Conservation (phyloP, 2,797 vertebrate species). For the Lithobates pipiens region DNA sequence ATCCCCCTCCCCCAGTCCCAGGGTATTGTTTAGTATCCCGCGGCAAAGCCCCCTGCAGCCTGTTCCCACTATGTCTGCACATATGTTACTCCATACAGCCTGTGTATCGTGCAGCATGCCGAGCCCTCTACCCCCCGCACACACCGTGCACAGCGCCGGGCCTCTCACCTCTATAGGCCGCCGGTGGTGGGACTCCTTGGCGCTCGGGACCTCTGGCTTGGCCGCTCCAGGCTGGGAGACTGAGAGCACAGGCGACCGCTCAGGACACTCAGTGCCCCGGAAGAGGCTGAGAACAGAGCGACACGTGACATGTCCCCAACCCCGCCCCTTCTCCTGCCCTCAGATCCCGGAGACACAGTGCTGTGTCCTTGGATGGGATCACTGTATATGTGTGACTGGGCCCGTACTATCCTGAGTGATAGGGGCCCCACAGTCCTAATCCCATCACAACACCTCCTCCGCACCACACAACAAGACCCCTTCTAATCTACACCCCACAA, state of each 20-base stretch:
- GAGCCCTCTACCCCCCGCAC: not conserved
- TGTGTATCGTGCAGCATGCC: too few species aligned
- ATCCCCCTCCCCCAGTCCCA: not conserved
- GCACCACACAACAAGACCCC: too few species aligned
- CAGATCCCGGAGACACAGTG: not conserved
- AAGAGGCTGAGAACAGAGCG: constrained; percentile 17
- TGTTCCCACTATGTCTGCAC: not conserved
- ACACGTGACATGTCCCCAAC: not conserved
- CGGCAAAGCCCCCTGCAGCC: not conserved
- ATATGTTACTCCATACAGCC: not conserved
- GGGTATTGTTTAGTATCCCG: not conserved
- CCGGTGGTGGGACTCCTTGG: not conserved
- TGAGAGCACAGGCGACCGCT: constrained; percentile 10
- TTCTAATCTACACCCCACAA: too few species aligned
- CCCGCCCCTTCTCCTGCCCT: constrained; percentile 6
- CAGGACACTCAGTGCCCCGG: constrained; percentile 46
- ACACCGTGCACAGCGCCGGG: not conserved
- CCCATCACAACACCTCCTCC: too few species aligned
- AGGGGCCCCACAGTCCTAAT: too few species aligned
- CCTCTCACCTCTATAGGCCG: constrained; percentile 6
- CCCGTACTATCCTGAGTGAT: too few species aligned
- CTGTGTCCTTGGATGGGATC: constrained; percentile 16
- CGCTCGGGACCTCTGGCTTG: not conserved
- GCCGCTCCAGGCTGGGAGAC: constrained; percentile 34
- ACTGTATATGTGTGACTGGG: too few species aligned